Percentiles rank a stretch among this genome's conserved stretches.
Evolutionary conservation across 2,113 vertebrate species (phyloP).

Genomic region (Seriola dumerili): DNA sequence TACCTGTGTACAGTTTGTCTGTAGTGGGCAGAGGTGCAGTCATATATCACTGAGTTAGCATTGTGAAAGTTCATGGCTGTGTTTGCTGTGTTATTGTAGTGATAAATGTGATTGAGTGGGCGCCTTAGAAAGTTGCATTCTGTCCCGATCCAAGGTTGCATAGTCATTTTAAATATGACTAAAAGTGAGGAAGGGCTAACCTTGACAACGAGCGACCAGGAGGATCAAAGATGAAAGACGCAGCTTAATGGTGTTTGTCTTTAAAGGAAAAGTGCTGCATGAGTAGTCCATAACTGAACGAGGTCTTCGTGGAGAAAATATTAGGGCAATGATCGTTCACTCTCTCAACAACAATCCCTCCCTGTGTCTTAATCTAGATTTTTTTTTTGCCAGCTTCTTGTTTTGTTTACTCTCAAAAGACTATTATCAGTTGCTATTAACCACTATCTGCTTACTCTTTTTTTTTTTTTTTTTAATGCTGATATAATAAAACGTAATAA

Average conservation of each 20-base stretch:
- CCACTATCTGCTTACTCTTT: not conserved
- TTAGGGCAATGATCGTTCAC: not conserved
- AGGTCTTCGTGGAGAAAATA: not conserved
- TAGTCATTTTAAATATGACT: constrained; percentile 68
- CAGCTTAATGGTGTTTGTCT: constrained; percentile 1
- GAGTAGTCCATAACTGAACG: not conserved
- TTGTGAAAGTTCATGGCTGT: constrained; percentile 66
- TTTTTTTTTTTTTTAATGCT: not conserved
- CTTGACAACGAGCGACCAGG: constrained; percentile 51
- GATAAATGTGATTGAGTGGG: constrained; percentile 68
- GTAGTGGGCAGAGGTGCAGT: constrained; percentile 18
- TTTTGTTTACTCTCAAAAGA: not conserved
- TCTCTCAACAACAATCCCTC: not conserved
- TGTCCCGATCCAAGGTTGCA: constrained; percentile 64
- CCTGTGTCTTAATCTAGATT: not conserved
- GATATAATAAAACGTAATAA: not conserved
- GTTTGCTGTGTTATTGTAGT: constrained; percentile 57
- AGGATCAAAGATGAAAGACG: constrained; percentile 50
- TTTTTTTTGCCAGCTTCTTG: not conserved
- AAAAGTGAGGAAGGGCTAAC: constrained; percentile 56
- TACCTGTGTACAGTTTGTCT: constrained; percentile 22
- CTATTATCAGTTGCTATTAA: not conserved
- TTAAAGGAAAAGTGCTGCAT: not conserved
- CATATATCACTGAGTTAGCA: constrained; percentile 55
- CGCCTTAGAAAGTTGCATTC: constrained; percentile 54